Evolutionary conservation across 2,888 invertebrate genomes (phyloP).

Genomic region (Venusia cambrica): DNA sequence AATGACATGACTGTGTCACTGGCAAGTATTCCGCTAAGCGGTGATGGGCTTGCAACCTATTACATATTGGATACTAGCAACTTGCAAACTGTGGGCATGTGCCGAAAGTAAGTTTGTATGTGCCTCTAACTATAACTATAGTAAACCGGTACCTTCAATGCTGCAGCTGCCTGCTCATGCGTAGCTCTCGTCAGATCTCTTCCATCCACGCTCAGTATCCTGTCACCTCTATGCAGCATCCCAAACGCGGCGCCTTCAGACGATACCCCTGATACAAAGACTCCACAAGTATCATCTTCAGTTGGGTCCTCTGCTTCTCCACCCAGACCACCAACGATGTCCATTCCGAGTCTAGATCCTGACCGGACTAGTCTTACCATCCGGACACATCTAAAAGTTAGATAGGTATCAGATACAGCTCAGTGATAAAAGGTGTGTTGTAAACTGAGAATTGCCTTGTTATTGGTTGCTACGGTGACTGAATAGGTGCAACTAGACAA

Average conservation of each 20-base stretch:
- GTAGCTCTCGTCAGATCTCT: constrained; percentile 86
- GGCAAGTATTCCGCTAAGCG: too few species aligned
- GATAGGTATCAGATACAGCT: constrained; percentile 2
- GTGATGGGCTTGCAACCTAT: too few species aligned
- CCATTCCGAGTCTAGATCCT: constrained; percentile 76
- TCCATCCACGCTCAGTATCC: constrained; percentile 88
- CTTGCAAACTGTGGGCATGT: too few species aligned
- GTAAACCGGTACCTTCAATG: constrained; percentile 67
- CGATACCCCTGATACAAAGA: constrained; percentile 73
- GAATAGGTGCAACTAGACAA: too few species aligned
- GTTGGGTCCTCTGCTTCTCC: constrained; percentile 56
- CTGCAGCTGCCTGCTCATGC: constrained; percentile 89
- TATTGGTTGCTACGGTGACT: too few species aligned
- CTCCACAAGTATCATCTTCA: constrained; percentile 70
- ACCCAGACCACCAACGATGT: constrained; percentile 74
- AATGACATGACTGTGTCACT: too few species aligned
- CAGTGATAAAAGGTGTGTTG: too few species aligned
- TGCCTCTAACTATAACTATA: too few species aligned
- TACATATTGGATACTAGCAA: too few species aligned
- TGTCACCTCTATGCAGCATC: constrained; percentile 84
- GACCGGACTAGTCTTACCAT: constrained; percentile 73
- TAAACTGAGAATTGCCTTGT: too few species aligned
- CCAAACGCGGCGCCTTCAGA: constrained; percentile 70
- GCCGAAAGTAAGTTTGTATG: too few species aligned
- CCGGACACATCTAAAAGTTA: constrained; percentile 60